Percentiles rank a stretch among this genome's conserved stretches.
Evolutionary conservation across 2,888 invertebrate species (phyloP).

Genomic region (Melinaea marsaeus): DNA sequence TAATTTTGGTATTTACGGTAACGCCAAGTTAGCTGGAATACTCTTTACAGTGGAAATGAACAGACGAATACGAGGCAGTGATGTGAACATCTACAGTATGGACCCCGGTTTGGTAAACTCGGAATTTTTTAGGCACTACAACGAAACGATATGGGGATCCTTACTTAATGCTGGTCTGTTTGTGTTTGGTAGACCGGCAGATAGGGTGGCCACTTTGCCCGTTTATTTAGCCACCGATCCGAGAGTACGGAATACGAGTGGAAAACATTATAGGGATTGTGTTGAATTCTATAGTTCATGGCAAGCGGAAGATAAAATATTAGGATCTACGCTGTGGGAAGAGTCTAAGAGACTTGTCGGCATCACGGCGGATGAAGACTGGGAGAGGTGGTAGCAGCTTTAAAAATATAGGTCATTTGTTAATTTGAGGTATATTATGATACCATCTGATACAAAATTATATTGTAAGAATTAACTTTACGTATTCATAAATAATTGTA

Average conservation of each 20-base stretch:
- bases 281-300: conserved; percentile 54
- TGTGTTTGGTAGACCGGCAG: conserved; percentile 44
- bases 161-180: conserved; percentile 42
- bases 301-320: conserved; percentile 55
- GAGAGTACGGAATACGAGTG: conserved; percentile 45
- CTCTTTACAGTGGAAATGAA: conserved; percentile 74
- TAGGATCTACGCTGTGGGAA: conserved; percentile 49
- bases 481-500: too few relatives aligned
- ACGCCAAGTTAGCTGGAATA: conserved; percentile 55
- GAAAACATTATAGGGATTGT: conserved; percentile 59
- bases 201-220: conserved; percentile 50
- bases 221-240: conserved; percentile 56
- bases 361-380: conserved; percentile 50
- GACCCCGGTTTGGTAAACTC: conserved; percentile 90
- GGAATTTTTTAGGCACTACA: conserved; percentile 82
- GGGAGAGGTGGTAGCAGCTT: conserved; percentile 39
- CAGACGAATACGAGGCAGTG: conserved; percentile 53
- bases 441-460: too few relatives aligned
- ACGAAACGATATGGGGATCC: conserved; percentile 36
- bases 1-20: conserved; percentile 77
- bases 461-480: too few relatives aligned
- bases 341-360: conserved; percentile 49
- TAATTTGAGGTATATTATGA: too few relatives aligned
- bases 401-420: too few relatives aligned
- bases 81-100: conserved; percentile 86